Conservation (phyloP, 1,140 invertebrate species). For the Eufriesea mexicana region DNA sequence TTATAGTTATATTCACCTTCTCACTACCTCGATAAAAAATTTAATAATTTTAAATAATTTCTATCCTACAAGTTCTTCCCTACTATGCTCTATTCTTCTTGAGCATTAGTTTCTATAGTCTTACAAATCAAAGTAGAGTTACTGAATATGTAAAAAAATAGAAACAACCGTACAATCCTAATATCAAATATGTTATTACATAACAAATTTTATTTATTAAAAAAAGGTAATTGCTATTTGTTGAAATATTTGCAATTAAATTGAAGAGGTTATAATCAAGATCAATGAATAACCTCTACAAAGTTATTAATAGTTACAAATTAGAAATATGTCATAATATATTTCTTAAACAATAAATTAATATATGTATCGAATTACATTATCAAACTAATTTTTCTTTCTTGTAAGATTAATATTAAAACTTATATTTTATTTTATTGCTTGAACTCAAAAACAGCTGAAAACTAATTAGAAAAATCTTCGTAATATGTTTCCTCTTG, state of each 20-base stretch:
- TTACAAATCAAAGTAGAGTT: background rate
- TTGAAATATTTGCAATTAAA: background rate
- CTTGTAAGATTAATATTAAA: background rate
- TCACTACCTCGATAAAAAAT: background rate
- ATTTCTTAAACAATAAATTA: background rate
- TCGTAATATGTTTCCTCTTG: background rate
- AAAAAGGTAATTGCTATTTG: background rate
- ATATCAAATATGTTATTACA: background rate
- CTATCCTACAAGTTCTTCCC: background rate
- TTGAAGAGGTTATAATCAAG: slow-evolving; percentile 25
- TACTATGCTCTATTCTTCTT: background rate
- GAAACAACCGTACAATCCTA: background rate
- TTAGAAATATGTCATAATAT: background rate
- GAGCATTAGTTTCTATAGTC: background rate
- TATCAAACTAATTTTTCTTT: background rate
- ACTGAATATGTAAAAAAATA: background rate
- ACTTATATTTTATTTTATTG: background rate
- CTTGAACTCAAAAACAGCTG: background rate
- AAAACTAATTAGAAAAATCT: background rate
- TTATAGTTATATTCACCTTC: background rate
- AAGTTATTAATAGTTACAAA: background rate
- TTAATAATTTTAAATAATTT: background rate
- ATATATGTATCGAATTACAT: background rate
- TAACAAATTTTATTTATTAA: background rate
- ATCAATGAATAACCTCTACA: slow-evolving; percentile 17